Evolutionary conservation across 2,797 vertebrate genomes (phyloP).

Genomic region (Cephalopachus bancanus): DNA sequence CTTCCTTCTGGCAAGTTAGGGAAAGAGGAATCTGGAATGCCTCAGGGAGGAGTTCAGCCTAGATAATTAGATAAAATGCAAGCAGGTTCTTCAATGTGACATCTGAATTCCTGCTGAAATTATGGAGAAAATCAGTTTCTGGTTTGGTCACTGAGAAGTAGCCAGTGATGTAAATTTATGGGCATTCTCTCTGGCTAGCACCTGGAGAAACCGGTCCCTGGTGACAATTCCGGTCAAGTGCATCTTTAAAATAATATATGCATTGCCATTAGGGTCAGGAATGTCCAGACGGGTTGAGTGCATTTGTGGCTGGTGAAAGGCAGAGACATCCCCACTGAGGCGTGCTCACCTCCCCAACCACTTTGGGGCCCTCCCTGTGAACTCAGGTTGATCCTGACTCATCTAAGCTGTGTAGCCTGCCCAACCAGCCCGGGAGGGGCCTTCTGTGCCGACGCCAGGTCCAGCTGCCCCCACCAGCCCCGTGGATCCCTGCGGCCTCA

Average conservation of each 20-base stretch:
- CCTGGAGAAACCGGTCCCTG: not conserved
- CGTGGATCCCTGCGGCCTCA: not conserved
- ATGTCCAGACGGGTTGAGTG: not conserved
- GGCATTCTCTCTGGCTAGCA: not conserved
- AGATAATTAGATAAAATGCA: constrained; percentile 64
- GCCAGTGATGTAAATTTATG: constrained; percentile 33
- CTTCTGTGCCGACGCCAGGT: not conserved
- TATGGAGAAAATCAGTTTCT: constrained; percentile 18
- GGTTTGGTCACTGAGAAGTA: not conserved
- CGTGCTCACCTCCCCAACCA: not conserved
- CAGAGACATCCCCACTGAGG: constrained; percentile 44
- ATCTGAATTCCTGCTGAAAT: not conserved
- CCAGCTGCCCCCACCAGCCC: not conserved
- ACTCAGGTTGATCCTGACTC: not conserved
- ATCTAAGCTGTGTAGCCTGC: not conserved
- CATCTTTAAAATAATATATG: constrained; percentile 53
- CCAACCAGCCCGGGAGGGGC: not conserved
- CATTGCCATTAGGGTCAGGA: constrained; percentile 25
- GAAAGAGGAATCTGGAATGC: constrained; percentile 25
- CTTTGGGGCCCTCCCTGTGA: not conserved
- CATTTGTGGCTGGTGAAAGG: constrained; percentile 61
- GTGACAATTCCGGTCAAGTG: constrained; percentile 44
- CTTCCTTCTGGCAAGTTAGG: constrained; percentile 58
- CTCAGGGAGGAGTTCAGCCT: fast-evolving
- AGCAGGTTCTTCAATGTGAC: fast-evolving